These are phyloP conservation scores for Pseudococcus longispinus DNA, from an alignment of 2,888 invertebrate genomes.

Conservation along the genomic window DNA sequence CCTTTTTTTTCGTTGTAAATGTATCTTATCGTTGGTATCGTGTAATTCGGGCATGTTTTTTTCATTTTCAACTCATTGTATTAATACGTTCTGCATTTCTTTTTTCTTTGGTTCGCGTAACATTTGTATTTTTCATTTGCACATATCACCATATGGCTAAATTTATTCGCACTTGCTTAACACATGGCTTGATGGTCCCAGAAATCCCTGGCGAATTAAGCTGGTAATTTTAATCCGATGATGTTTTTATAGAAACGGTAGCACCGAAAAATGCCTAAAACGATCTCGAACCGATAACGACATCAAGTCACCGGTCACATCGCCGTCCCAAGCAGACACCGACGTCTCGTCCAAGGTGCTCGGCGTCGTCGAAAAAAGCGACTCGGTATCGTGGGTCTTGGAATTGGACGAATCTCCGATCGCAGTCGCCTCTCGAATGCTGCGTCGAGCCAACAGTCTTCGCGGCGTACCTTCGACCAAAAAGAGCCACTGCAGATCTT, in stretches of 20 bases:
- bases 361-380: constrained; percentile 83
- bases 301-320: not conserved
- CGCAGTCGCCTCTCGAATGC: constrained; percentile 74
- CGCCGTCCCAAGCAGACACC: not conserved
- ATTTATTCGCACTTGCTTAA: not conserved
- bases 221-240: not conserved
- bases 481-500: constrained; percentile 15
- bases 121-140: not conserved
- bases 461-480: constrained; percentile 57
- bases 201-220: not conserved
- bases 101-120: not conserved
- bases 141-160: not conserved
- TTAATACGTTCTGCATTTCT: not conserved
- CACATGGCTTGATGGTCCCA: not conserved
- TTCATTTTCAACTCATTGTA: not conserved
- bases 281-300: constrained; percentile 52
- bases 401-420: constrained; percentile 79
- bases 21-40: not conserved
- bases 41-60: not conserved
- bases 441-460: constrained; percentile 68
- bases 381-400: constrained; percentile 85
- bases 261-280: constrained; percentile 43
- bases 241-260: not conserved
- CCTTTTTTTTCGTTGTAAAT: not conserved
- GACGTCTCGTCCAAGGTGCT: constrained; percentile 79